phyloP scores from a whole-genome alignment of 2,113 vertebrate species.

The human region DNA sequence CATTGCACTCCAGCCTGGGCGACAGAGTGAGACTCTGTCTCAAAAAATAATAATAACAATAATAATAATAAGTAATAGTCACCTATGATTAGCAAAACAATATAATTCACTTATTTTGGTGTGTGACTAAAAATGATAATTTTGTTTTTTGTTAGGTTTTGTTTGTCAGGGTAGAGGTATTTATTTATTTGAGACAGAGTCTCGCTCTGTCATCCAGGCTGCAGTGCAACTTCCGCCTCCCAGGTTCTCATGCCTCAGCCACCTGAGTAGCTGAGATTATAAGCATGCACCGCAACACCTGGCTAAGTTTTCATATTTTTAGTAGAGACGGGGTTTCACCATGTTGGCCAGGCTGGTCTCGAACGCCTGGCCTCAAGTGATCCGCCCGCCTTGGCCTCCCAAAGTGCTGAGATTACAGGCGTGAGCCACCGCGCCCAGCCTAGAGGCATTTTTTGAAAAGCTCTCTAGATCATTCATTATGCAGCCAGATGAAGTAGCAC shows the following conservation, averaged over 20 bases:
- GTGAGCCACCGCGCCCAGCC: neutral
- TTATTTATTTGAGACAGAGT: neutral
- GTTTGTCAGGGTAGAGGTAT: no score
- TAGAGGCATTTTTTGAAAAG: neutral
- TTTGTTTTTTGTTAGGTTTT: neutral
- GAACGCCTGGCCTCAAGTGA: neutral
- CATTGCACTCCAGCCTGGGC: neutral
- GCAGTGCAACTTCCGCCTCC: neutral
- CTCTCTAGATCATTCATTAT: neutral
- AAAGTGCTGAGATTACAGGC: neutral
- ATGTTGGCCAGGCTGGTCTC: neutral
- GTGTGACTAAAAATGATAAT: neutral
- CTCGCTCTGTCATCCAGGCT: neutral
- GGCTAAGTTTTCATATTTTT: neutral
- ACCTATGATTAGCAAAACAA: neutral
- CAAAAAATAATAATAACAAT: neutral
- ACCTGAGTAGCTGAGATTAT: neutral
- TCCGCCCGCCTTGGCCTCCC: neutral
- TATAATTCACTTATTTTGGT: slow-evolving; percentile 24
- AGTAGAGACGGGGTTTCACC: neutral
- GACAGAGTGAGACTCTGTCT: neutral
- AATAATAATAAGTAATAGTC: neutral
- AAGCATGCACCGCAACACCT: neutral
- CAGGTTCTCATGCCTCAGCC: neutral
- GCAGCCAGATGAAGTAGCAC: neutral